Percentiles rank a stretch among this genome's conserved stretches.
phyloP scores from a whole-genome alignment of 2,797 vertebrate species.

The Lepus oiostolus region DNA sequence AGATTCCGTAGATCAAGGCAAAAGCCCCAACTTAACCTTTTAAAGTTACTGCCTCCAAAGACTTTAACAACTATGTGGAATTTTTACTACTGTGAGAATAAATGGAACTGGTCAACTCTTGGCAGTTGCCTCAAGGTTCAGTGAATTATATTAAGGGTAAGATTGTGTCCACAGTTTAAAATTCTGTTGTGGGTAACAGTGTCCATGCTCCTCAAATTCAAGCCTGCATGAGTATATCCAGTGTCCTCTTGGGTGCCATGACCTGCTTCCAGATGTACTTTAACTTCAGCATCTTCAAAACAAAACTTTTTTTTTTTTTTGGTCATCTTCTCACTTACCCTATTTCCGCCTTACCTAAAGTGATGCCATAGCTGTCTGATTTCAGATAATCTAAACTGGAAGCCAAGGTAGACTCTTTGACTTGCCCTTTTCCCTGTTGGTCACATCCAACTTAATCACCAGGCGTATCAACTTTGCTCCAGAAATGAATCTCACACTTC shows the following conservation, averaged over 20 bases:
- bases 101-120: slow-evolving; percentile 74
- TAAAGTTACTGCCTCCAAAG: slow-evolving; percentile 55
- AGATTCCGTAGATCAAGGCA: slow-evolving; percentile 32
- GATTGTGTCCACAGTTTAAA: slow-evolving; percentile 42
- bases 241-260: background rate
- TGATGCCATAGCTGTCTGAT: background rate
- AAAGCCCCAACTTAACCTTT: slow-evolving; percentile 42
- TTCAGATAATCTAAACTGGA: background rate
- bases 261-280: slow-evolving; percentile 26
- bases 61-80: slow-evolving; percentile 67
- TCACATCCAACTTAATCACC: background rate
- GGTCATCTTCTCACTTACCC: background rate
- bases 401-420: slow-evolving; percentile 12
- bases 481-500: background rate
- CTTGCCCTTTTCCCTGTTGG: background rate
- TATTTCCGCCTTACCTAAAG: background rate
- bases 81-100: slow-evolving; percentile 76
- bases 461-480: background rate
- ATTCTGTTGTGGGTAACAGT: slow-evolving; percentile 17
- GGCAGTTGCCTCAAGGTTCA: slow-evolving; percentile 73
- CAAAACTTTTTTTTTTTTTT: background rate
- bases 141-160: slow-evolving; percentile 68
- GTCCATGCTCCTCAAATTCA: slow-evolving; percentile 20
- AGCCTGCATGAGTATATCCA: background rate
- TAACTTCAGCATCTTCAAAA: slow-evolving; percentile 52